Evolutionary conservation across 2,113 vertebrate genomes (phyloP).

Genomic region (Tretioscincus oriximinensis): DNA sequence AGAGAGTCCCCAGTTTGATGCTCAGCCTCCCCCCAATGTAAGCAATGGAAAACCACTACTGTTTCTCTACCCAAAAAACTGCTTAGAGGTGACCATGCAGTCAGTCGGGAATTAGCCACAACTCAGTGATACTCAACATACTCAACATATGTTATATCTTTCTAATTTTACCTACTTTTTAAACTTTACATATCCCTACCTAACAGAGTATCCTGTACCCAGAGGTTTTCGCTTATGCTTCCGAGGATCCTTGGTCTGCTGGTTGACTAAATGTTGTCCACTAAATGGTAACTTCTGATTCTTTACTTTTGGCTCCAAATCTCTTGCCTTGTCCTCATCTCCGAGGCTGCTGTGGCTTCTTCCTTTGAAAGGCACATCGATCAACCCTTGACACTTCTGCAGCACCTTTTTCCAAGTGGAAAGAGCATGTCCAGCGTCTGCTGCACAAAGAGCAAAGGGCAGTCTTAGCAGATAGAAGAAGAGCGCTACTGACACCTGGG

Average conservation of each 20-base stretch:
- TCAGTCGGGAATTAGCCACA: too few species aligned
- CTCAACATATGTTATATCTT: too few species aligned
- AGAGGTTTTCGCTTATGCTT: slow-evolving; percentile 87
- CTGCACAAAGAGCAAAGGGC: slow-evolving; percentile 48
- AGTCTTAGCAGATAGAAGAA: slow-evolving; percentile 87
- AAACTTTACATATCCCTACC: slow-evolving; percentile 69
- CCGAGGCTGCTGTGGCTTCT: slow-evolving; percentile 58
- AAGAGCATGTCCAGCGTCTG: slow-evolving; percentile 39
- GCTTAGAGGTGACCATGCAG: too few species aligned
- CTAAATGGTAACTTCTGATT: slow-evolving; percentile 64
- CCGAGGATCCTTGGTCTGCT: slow-evolving; percentile 86
- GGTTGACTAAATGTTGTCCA: slow-evolving; percentile 72
- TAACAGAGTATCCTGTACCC: slow-evolving; percentile 89
- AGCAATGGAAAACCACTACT: too few species aligned
- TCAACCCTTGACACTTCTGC: slow-evolving; percentile 81
- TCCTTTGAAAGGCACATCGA: slow-evolving; percentile 88
- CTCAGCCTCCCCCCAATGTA: too few species aligned
- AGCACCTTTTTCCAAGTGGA: slow-evolving; percentile 73
- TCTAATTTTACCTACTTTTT: too few species aligned
- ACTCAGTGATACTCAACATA: too few species aligned
- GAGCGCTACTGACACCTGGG: slow-evolving; percentile 89
- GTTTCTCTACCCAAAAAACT: too few species aligned
- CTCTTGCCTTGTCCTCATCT: slow-evolving; percentile 68
- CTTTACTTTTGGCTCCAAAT: slow-evolving; percentile 62
- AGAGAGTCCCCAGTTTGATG: too few species aligned